phyloP scores from a whole-genome alignment of 2,888 invertebrate species.

The Microplitis deprimator region DNA sequence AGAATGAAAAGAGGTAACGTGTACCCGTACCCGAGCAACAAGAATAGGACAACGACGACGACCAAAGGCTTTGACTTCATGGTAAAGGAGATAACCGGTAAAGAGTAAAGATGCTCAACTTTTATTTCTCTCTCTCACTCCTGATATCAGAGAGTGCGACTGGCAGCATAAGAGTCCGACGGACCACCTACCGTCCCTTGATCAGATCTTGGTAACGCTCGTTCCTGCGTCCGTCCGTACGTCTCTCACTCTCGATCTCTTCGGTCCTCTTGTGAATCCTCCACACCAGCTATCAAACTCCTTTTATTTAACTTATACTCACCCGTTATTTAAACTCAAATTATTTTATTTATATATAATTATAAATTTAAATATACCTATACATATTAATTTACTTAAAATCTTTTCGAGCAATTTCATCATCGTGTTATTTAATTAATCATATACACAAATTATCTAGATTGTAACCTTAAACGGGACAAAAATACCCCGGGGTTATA shows the following conservation, averaged over 20 bases:
- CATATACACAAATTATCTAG: conserved; percentile 66
- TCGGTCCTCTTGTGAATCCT: conserved; percentile 28
- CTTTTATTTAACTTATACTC: too few species aligned
- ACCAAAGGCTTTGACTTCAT: background rate
- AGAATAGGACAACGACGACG: conserved; percentile 39
- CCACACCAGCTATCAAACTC: background rate
- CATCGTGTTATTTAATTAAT: conserved; percentile 69
- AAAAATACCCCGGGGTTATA: conserved; percentile 35
- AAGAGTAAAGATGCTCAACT: conserved; percentile 16
- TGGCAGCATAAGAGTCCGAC: conserved; percentile 50
- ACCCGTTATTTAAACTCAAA: too few species aligned
- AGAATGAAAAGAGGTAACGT: conserved; percentile 55
- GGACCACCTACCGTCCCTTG: conserved; percentile 71
- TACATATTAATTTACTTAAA: too few species aligned
- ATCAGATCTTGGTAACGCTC: conserved; percentile 69
- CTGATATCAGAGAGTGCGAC: conserved; percentile 57
- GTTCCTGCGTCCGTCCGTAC: conserved; percentile 53
- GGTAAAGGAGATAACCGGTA: conserved; percentile 22
- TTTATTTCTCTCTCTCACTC: conserved; percentile 51
- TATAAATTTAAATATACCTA: background rate
- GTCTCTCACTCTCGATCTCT: conserved; percentile 1
- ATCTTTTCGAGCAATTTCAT: too few species aligned
- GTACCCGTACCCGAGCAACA: conserved; percentile 50
- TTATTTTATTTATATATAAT: background rate
- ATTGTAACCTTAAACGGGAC: conserved; percentile 54